phyloP scores from a whole-genome alignment of 2,888 invertebrate genomes.

The Pandemis corylana region DNA sequence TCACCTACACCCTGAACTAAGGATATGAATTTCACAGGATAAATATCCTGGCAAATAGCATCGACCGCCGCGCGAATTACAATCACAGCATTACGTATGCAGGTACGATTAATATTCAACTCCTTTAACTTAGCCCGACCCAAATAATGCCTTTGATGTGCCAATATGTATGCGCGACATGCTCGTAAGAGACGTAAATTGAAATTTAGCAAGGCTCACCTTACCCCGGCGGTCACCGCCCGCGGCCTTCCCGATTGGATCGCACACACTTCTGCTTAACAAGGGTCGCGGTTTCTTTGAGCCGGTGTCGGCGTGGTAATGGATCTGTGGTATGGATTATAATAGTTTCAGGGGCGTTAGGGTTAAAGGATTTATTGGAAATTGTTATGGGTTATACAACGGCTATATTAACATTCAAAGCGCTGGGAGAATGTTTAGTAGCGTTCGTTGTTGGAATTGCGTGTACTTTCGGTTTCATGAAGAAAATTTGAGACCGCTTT shows the following conservation, averaged over 20 bases:
- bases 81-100: conserved; percentile 24
- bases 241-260: conserved; percentile 15
- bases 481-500: not conserved
- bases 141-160: conserved; percentile 59
- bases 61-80: conserved; percentile 10
- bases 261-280: conserved; percentile 13
- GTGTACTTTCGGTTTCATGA: conserved; percentile 8
- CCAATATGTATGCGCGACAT: conserved; percentile 67
- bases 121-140: conserved; percentile 38
- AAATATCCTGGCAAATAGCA: conserved; percentile 4
- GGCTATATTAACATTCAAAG: conserved; percentile 37
- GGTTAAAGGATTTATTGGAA: conserved; percentile 38
- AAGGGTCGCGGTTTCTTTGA: conserved; percentile 14
- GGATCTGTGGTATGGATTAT: conserved; percentile 33
- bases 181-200: conserved; percentile 62
- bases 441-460: conserved; percentile 35
- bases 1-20: not conserved
- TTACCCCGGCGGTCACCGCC: conserved; percentile 47
- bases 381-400: conserved; percentile 36
- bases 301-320: conserved; percentile 13
- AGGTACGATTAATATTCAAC: conserved; percentile 35
- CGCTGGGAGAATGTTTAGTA: conserved; percentile 28
- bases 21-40: conserved; percentile 3
- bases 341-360: conserved; percentile 17
- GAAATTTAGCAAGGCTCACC: conserved; percentile 59